Evolutionary conservation across 2,797 vertebrate genomes (phyloP).

Genomic region (Ptychobarbus kaznakovi): DNA sequence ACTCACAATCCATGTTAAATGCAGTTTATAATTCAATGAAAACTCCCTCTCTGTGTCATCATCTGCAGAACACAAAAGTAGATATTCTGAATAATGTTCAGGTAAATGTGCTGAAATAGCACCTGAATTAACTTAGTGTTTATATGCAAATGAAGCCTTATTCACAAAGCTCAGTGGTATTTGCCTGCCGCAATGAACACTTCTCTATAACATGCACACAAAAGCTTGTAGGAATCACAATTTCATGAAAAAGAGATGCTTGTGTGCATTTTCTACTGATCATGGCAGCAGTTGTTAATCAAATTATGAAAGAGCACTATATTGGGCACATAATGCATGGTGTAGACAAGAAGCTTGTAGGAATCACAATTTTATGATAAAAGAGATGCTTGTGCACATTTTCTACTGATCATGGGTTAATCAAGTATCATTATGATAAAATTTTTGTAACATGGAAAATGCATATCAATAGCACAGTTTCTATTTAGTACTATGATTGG

Average conservation of each 20-base stretch:
- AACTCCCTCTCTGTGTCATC: background rate
- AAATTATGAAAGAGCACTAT: background rate
- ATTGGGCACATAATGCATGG: background rate
- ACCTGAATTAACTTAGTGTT: background rate
- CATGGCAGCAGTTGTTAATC: slow-evolving; percentile 14
- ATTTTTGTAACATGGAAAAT: too few relatives aligned
- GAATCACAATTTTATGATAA: too few relatives aligned
- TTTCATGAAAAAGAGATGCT: slow-evolving; percentile 7
- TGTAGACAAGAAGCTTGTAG: too few relatives aligned
- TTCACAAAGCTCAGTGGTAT: background rate
- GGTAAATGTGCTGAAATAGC: slow-evolving; percentile 2
- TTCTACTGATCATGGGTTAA: too few relatives aligned
- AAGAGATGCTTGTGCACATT: too few relatives aligned
- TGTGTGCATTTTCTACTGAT: slow-evolving; percentile 12
- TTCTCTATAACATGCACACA: background rate
- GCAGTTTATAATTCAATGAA: background rate
- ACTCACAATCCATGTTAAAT: background rate
- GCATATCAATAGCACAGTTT: too few relatives aligned
- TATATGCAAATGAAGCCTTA: background rate
- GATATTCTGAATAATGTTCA: background rate
- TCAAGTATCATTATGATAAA: too few relatives aligned
- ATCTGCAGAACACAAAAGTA: background rate
- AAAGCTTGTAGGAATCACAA: slow-evolving; percentile 2
- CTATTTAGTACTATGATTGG: too few relatives aligned
- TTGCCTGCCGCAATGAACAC: background rate